A percentile compares a stretch with the other conserved stretches of the same genome.
Conservation (phyloP, 2,113 vertebrate species). For the Pituophis catenifer region DNA sequence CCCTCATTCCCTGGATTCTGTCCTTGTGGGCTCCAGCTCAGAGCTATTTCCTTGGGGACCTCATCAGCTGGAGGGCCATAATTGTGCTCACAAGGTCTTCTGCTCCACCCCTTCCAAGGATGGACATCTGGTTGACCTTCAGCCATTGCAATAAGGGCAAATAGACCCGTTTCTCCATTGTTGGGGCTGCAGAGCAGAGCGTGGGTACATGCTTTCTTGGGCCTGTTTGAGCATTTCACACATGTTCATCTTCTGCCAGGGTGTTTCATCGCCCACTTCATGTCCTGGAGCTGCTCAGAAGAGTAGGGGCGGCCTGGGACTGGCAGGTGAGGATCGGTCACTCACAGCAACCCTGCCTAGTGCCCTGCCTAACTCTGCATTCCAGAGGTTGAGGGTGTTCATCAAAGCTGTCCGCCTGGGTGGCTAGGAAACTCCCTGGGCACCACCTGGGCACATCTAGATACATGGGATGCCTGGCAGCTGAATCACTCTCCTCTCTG, state of each 20-base stretch:
- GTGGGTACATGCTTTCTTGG: neutral
- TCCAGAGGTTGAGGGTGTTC: neutral
- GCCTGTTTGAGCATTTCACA: neutral
- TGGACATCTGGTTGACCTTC: neutral
- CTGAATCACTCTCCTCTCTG: neutral
- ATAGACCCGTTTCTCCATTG: neutral
- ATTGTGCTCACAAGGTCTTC: neutral
- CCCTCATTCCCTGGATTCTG: neutral
- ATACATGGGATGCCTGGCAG: neutral
- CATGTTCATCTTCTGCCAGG: neutral
- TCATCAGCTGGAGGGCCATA: neutral
- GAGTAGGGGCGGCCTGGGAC: neutral
- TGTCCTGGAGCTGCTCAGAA: neutral
- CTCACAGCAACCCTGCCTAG: neutral
- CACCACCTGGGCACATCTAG: neutral
- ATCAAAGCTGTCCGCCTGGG: neutral
- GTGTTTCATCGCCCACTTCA: neutral
- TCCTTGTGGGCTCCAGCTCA: neutral
- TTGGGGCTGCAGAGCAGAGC: neutral
- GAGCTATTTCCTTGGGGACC: neutral
- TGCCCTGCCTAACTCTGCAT: neutral
- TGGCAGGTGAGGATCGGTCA: neutral
- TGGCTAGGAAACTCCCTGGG: neutral
- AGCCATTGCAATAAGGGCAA: neutral
- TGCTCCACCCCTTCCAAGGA: neutral